Percentiles rank a stretch among this genome's conserved stretches.
phyloP scores from a whole-genome alignment of 2,888 invertebrate genomes.

The Podotricha telesiphe region DNA sequence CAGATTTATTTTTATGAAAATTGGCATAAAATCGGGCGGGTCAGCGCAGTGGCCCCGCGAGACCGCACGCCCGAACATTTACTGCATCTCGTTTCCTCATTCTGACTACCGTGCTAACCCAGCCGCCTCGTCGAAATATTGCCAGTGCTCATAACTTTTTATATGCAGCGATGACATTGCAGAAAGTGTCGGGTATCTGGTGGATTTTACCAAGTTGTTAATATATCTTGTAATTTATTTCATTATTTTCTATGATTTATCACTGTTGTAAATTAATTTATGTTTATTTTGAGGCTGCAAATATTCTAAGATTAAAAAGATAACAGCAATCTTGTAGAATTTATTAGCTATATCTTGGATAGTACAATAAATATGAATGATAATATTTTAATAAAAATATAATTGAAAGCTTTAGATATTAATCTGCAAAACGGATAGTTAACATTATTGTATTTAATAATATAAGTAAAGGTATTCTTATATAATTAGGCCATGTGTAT shows the following conservation, averaged over 20 bases:
- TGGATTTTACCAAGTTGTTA: conserved; percentile 57
- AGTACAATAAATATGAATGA: not conserved
- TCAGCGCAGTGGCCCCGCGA: conserved; percentile 79
- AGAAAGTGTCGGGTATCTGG: conserved; percentile 70
- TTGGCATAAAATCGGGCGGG: conserved; percentile 83
- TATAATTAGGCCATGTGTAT: not conserved
- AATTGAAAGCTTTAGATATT: not conserved
- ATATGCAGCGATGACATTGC: conserved; percentile 83
- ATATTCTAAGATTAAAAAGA: not conserved
- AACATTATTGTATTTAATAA: too few relatives aligned
- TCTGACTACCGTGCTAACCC: conserved; percentile 48
- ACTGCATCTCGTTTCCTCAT: conserved; percentile 83
- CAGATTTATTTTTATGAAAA: conserved; percentile 85
- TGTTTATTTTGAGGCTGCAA: not conserved
- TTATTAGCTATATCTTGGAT: not conserved
- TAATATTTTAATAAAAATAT: not conserved
- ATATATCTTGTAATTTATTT: conserved; percentile 5
- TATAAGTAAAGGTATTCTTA: not conserved
- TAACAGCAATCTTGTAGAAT: not conserved
- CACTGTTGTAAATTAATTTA: not conserved
- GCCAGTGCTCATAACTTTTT: conserved; percentile 83
- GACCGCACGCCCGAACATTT: conserved; percentile 82
- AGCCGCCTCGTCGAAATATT: conserved; percentile 74
- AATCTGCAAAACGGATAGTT: not conserved
- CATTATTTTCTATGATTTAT: conserved; percentile 20